A percentile compares a stretch with the other conserved stretches of the same genome.
phyloP scores from a whole-genome alignment of 37 sponge, comb jelly and placozoan species.

The Aplysina aerophoba region DNA sequence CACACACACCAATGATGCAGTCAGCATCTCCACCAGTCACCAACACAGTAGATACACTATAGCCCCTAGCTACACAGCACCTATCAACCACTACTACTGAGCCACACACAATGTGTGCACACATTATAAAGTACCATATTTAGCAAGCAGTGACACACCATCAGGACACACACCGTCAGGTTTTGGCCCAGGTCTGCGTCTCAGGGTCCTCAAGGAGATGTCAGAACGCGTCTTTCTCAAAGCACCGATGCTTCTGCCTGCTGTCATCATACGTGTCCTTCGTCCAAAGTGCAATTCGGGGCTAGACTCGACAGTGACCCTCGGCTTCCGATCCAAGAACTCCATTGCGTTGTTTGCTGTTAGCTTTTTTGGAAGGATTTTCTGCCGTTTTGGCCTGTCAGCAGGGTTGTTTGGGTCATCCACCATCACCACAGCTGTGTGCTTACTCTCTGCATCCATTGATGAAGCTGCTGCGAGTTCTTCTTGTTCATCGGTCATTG shows the following conservation, averaged over 20 bases:
- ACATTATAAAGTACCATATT: too few species aligned
- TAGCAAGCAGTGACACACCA: too few species aligned
- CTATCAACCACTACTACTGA: too few species aligned
- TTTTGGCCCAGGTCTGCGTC: neutral
- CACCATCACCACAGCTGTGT: constrained; percentile 32
- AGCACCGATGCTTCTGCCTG: neutral
- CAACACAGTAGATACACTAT: too few species aligned
- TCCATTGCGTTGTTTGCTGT: neutral
- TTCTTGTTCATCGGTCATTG: neutral
- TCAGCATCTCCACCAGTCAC: too few species aligned
- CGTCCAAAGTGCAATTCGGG: too few species aligned
- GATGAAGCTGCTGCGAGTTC: too few species aligned
- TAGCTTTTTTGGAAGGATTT: constrained; percentile 13
- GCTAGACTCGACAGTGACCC: neutral
- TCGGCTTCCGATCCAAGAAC: neutral
- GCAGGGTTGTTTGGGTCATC: constrained; percentile 13
- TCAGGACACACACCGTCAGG: too few species aligned
- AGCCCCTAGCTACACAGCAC: too few species aligned
- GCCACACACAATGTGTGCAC: too few species aligned
- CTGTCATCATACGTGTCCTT: too few species aligned
- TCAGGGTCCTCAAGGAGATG: neutral
- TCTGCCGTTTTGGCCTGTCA: neutral
- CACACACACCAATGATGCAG: too few species aligned
- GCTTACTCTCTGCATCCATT: neutral
- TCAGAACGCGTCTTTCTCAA: constrained; percentile 16